Evolutionary conservation across 2,797 vertebrate genomes (phyloP), one percentile per base, ranked within the genome.

Genomic region (Hippopotamyrus pictus): DNA sequence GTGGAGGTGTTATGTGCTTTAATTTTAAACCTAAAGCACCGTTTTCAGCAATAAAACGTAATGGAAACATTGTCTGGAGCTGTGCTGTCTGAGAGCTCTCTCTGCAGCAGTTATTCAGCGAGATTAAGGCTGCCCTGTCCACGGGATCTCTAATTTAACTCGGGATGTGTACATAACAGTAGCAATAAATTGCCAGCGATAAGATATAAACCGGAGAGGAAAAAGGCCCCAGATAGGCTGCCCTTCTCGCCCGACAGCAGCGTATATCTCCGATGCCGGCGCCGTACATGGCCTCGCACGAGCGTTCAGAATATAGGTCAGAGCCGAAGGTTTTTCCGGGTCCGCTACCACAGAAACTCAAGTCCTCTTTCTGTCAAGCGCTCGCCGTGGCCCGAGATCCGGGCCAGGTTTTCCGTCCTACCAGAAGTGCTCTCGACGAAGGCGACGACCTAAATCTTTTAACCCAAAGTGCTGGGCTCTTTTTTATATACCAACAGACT

Each of bases 391-490:
- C 79, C 79, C 22, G 90, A 62, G n/a, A 93, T 94, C 95, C 95
- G 94, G 91, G 93, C 94, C 96, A 92, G 96, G 94, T 92, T 96
- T 97, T 96, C 91, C 76, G 59, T 93, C 89, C 91, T 76, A 94
- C 89, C 86, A 29, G 22, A 87, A 91, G 22, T 11, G n/a, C 44
- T 85, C 83, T 91, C 93, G 92, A 94, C 95, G 93, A 94, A 95
- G 93, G 93, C 93, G 94, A 94, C 95, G 95, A 96, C 96, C 96
- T 95, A 96, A 96, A 97, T 96, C 96, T 93, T 95, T 96, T 95
- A 96, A 96, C 95, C 94, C 93, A 95, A 96, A 96, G 95, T 95
- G 94, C 94, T 95, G 93, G 76, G 89, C 50, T 53, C 73, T 91
- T 88, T 88, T 89, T 62, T 44, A 86, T 37, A 86, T 88, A 90